Evolutionary conservation across 23 tunicate species (phyloP).

Genomic region (Trididemnum nubilum): DNA sequence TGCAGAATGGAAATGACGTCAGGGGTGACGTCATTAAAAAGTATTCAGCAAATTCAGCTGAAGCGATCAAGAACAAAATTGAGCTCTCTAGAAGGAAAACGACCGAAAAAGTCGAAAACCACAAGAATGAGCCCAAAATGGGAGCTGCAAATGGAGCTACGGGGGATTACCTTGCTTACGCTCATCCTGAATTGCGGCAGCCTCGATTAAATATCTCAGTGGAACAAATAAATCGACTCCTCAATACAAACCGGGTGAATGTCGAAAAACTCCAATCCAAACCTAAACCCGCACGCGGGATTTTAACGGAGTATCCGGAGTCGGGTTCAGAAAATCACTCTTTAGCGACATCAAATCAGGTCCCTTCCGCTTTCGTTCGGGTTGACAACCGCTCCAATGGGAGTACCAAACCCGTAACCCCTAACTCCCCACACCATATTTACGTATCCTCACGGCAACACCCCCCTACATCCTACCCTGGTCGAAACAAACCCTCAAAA

Average conservation of each 20-base stretch:
- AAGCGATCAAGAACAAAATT: neutral
- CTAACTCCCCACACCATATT: neutral
- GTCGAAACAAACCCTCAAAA: neutral
- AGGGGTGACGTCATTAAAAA: neutral
- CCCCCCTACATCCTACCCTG: neutral
- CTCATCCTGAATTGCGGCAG: slow-evolving; percentile 5
- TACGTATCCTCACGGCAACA: neutral
- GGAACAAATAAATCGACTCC: slow-evolving; percentile 13
- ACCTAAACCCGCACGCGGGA: neutral
- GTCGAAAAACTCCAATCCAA: neutral
- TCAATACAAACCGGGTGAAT: neutral
- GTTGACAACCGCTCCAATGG: neutral
- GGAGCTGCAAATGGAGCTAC: neutral
- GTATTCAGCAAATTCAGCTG: neutral
- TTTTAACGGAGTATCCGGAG: neutral
- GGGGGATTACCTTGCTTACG: neutral
- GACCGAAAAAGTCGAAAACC: neutral
- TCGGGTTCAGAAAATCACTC: neutral
- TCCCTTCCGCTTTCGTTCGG: slow-evolving; percentile 8
- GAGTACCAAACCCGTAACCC: neutral
- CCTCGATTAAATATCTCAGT: slow-evolving; percentile 12
- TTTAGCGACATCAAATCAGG: neutral
- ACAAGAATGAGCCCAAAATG: neutral
- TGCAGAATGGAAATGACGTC: neutral
- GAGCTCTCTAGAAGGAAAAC: neutral